Evolutionary conservation across 1,140 invertebrate species (phyloP), one percentile per base, ranked within the genome.

Genomic region (Lutraria rhynchaena): DNA sequence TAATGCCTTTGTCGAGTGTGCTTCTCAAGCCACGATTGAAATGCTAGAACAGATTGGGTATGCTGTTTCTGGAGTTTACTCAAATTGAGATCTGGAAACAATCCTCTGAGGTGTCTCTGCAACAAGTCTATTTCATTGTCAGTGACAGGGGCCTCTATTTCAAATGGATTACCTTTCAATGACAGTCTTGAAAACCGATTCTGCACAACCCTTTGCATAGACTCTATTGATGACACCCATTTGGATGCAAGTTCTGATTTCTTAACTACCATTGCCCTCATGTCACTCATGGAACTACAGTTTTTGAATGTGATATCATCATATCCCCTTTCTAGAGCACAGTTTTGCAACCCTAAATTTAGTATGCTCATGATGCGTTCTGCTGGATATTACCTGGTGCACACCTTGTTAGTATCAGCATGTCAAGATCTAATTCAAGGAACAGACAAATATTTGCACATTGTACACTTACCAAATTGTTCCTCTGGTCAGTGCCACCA

Each of bases 401-500:
- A n/a, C n/a, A n/a, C n/a, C n/a, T n/a, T n/a, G n/a, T n/a, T n/a
- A n/a, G n/a, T n/a, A n/a, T n/a, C n/a, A n/a, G n/a, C n/a, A n/a
- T n/a, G n/a, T n/a, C n/a, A n/a, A n/a, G n/a, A n/a, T n/a, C n/a
- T n/a, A n/a, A n/a, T n/a, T n/a, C n/a, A n/a, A n/a, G n/a, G n/a
- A n/a, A n/a, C n/a, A n/a, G n/a, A n/a, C n/a, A n/a, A n/a, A n/a
- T n/a, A n/a, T n/a, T n/a, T n/a, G 82, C 63, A 41, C 58, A 70
- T 57, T 83, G 13, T 17, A 77, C 73, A 19, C 35, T 44, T 19
- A 31, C 71, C 31, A 69, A 80, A 11, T 55, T 86, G 41, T 65
- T 65, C 17, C 76, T 71, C 27, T 86, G 81, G 41, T 85, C 85
- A 19, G 81, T 70, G 37, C 58, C 78, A 49, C 78, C 83, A 81